Percentiles rank a stretch among this genome's conserved stretches.
These are phyloP conservation scores for Saturnia pavonia DNA, from an alignment of 2,888 invertebrate species.

Conservation along the genomic window DNA sequence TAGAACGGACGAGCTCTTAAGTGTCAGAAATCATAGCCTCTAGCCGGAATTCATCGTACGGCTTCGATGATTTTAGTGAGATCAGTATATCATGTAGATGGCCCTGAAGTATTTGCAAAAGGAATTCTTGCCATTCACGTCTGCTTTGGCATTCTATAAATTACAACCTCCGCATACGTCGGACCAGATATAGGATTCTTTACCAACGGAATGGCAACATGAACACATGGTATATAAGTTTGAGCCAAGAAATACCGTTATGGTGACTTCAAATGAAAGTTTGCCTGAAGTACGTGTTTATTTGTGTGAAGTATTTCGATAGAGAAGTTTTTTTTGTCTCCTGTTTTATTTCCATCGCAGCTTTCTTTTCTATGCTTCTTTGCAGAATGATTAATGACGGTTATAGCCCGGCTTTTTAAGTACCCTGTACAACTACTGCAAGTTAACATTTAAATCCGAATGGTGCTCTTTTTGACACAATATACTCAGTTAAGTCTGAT, in stretches of 20 bases:
- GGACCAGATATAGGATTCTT: constrained; percentile 1
- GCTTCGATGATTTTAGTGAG: not conserved
- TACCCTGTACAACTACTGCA: no score
- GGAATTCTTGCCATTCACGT: not conserved
- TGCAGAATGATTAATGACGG: no score
- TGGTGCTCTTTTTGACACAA: no score
- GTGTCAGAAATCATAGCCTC: not conserved
- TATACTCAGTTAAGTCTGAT: no score
- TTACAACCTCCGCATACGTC: not conserved
- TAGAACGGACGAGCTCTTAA: not conserved
- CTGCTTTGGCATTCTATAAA: not conserved
- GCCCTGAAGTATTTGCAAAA: not conserved
- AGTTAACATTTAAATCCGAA: no score
- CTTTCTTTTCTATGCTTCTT: not conserved
- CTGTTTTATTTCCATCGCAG: not conserved
- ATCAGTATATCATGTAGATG: not conserved
- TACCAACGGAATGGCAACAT: not conserved
- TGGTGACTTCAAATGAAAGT: not conserved
- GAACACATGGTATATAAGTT: not conserved
- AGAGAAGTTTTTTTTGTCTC: not conserved
- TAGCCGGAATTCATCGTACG: not conserved
- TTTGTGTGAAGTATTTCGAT: not conserved
- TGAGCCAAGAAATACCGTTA: not conserved
- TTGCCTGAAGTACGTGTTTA: not conserved
- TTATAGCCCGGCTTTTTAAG: no score